phyloP scores from a whole-genome alignment of 2,888 invertebrate species.

The Endotricha flammealis region DNA sequence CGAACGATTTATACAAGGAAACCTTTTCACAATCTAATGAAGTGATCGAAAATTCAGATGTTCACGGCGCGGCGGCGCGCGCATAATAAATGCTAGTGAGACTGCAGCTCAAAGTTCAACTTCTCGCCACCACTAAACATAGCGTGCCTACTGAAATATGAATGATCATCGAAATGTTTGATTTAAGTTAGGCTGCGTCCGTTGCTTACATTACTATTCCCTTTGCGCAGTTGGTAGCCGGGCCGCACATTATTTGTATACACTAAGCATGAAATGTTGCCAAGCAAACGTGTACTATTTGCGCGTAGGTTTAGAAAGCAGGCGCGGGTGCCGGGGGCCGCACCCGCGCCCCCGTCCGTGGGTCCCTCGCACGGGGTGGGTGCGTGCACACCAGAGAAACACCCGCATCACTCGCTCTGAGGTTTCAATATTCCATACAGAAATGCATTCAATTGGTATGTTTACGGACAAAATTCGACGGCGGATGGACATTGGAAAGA shows the following conservation, averaged over 20 bases:
- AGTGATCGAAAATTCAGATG: not conserved
- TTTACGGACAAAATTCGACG: conserved; percentile 45
- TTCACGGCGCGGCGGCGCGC: not conserved
- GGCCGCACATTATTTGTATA: conserved; percentile 74
- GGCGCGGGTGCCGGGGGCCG: conserved; percentile 38
- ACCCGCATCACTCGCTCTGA: conserved; percentile 61
- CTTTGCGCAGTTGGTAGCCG: conserved; percentile 67
- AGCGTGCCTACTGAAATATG: conserved; percentile 32
- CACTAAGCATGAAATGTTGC: conserved; percentile 78
- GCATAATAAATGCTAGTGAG: not conserved
- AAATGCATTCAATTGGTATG: conserved; percentile 69
- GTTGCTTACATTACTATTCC: conserved; percentile 61
- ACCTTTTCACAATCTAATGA: not conserved
- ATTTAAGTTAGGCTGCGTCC: conserved; percentile 45
- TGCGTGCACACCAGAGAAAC: conserved; percentile 65
- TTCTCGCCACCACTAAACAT: not conserved
- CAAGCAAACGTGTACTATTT: conserved; percentile 77
- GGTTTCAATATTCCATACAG: conserved; percentile 72
- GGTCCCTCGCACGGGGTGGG: conserved; percentile 35
- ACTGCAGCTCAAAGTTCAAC: not conserved
- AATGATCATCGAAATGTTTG: conserved; percentile 51
- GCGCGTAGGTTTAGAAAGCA: conserved; percentile 75
- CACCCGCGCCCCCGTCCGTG: conserved; percentile 20
- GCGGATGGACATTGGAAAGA: conserved; percentile 33
- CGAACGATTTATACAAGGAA: not conserved